Percentiles rank a stretch among this genome's conserved stretches.
These are phyloP conservation scores for Lichenostomus cassidix DNA, from an alignment of 2,113 vertebrate genomes.

Conservation along the genomic window DNA sequence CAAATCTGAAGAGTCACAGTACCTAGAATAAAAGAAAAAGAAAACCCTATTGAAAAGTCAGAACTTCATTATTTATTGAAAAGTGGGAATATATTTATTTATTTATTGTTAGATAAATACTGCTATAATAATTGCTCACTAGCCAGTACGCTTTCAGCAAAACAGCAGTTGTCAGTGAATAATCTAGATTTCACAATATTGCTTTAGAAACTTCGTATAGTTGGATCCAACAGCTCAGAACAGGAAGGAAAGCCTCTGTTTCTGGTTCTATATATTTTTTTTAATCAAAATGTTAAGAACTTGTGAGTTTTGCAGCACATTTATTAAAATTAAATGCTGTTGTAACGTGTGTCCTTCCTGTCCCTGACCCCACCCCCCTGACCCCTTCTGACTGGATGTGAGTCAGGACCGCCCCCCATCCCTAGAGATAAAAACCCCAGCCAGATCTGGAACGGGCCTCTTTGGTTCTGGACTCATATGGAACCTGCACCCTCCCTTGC, in stretches of 20 bases:
- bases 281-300: neutral
- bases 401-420: too few species aligned
- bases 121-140: neutral
- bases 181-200: neutral
- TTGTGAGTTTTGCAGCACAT: neutral
- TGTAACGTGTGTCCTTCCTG: too few species aligned
- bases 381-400: too few species aligned
- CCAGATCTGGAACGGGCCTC: too few species aligned
- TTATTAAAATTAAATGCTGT: neutral
- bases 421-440: too few species aligned
- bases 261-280: neutral
- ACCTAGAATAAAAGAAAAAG: slow-evolving; percentile 57
- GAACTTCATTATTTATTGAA: neutral
- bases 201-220: neutral
- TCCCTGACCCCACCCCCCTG: too few species aligned
- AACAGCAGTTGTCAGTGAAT: neutral
- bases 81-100: neutral
- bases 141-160: neutral
- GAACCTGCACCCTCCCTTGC: too few species aligned
- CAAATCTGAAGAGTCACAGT: slow-evolving; percentile 75
- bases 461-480: too few species aligned
- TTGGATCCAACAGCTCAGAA: neutral
- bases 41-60: neutral
- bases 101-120: neutral
- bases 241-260: neutral